Conservation (phyloP, 2,888 invertebrate species). For the Eupithecia vulgata region DNA sequence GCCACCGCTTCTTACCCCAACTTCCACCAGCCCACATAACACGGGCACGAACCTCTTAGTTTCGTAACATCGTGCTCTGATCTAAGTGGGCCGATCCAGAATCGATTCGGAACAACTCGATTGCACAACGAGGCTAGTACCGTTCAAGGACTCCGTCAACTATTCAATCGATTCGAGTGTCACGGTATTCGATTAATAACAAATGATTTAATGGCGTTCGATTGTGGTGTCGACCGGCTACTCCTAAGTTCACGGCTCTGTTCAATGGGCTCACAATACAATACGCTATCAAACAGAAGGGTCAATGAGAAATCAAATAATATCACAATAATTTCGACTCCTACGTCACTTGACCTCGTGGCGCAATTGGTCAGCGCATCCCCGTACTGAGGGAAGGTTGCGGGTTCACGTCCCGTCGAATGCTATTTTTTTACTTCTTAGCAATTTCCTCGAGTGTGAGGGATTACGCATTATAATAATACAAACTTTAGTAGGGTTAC, state of each 20-base stretch:
- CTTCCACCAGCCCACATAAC: neutral
- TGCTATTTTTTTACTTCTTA: too few relatives aligned
- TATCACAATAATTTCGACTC: too few relatives aligned
- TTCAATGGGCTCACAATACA: constrained; percentile 50
- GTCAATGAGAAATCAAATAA: neutral
- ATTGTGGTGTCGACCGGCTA: constrained; percentile 58
- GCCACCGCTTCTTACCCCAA: neutral
- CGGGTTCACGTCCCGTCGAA: too few relatives aligned
- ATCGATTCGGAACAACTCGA: constrained; percentile 70
- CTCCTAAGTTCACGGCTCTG: constrained; percentile 63
- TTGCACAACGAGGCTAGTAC: constrained; percentile 71
- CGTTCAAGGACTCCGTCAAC: constrained; percentile 72
- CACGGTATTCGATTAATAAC: constrained; percentile 63
- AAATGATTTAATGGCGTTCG: constrained; percentile 63
- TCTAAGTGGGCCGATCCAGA: constrained; percentile 67
- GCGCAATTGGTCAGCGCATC: too few relatives aligned
- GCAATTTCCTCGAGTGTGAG: too few relatives aligned
- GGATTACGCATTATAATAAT: too few relatives aligned
- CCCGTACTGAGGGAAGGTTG: too few relatives aligned
- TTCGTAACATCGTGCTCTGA: constrained; percentile 60
- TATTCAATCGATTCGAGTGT: constrained; percentile 63
- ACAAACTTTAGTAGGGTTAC: neutral
- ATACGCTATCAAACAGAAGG: constrained; percentile 16
- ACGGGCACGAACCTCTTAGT: constrained; percentile 36
- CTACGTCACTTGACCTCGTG: too few relatives aligned